phyloP scores from a whole-genome alignment of 2,797 vertebrate species.

The Trichosurus vulpecula region DNA sequence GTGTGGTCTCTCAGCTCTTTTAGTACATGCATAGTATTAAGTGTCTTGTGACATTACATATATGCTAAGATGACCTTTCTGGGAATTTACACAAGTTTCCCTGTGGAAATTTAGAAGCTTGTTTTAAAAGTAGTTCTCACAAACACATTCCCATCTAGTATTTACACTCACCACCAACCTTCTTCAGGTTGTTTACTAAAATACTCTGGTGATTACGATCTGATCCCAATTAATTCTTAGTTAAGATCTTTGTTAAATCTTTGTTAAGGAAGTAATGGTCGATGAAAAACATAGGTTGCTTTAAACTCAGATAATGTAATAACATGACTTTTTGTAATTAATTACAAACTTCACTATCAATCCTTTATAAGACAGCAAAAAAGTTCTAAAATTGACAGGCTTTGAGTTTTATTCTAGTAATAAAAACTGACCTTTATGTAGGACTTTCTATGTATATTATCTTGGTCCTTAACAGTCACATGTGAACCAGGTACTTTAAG shows the following conservation, averaged over 20 bases:
- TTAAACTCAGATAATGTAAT: neutral
- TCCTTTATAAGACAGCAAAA: slow-evolving; percentile 12
- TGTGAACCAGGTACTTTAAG: neutral
- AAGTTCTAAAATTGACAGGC: neutral
- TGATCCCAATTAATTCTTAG: neutral
- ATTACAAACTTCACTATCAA: slow-evolving; percentile 2
- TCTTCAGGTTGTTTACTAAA: neutral
- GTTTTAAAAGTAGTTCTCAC: neutral
- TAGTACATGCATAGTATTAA: neutral
- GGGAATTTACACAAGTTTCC: neutral
- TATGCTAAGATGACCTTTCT: neutral
- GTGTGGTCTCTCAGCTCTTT: neutral
- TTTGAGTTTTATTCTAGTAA: neutral
- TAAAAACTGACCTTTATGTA: neutral
- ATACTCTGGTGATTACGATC: neutral
- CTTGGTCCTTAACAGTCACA: neutral
- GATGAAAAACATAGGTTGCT: neutral
- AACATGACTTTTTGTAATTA: neutral
- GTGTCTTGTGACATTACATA: neutral
- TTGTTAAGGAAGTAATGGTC: neutral
- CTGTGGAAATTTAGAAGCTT: slow-evolving; percentile 34
- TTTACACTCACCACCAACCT: neutral
- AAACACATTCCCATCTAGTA: neutral
- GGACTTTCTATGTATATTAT: neutral
- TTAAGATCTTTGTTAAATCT: neutral